Percentiles rank a stretch among this genome's conserved stretches.
These are phyloP conservation scores for Dasysyrphus tricinctus DNA, from an alignment of 2,888 invertebrate genomes.

Conservation along the genomic window DNA sequence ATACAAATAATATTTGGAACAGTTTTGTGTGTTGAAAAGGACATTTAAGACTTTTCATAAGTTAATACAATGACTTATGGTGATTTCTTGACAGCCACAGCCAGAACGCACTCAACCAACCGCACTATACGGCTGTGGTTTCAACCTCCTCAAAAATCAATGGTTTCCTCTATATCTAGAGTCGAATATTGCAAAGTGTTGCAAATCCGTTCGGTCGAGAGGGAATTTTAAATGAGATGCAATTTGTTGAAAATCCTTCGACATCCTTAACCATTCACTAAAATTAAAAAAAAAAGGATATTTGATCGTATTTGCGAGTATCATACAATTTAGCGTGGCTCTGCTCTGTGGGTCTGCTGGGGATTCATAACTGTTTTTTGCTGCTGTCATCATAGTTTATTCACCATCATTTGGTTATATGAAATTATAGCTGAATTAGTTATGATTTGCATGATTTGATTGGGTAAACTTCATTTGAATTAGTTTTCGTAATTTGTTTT, in stretches of 20 bases:
- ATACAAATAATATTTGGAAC: conserved; percentile 69
- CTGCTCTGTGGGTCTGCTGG: not conserved
- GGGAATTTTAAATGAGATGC: conserved; percentile 61
- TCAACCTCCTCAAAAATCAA: conserved; percentile 34
- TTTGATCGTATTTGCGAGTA: conserved; percentile 54
- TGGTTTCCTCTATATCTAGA: conserved; percentile 7
- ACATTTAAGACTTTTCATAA: conserved; percentile 68
- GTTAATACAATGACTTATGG: conserved; percentile 70
- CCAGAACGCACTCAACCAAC: not conserved
- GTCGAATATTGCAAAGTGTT: conserved; percentile 20
- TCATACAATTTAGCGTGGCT: conserved; percentile 33
- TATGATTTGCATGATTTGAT: conserved; percentile 68
- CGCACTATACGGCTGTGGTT: not conserved
- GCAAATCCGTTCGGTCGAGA: conserved; percentile 36
- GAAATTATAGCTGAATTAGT: conserved; percentile 58
- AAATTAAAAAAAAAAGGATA: conserved; percentile 39
- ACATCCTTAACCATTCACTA: not conserved
- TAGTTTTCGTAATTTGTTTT: conserved; percentile 39
- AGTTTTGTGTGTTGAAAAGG: conserved; percentile 62
- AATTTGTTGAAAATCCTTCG: conserved; percentile 31
- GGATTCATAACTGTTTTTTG: conserved; percentile 7
- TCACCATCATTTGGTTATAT: conserved; percentile 59
- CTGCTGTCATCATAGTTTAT: conserved; percentile 52
- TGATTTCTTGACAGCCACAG: conserved; percentile 47
- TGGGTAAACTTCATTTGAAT: conserved; percentile 53